phyloP scores from a whole-genome alignment of 2,797 vertebrate genomes.

The Discoglossus pictus region DNA sequence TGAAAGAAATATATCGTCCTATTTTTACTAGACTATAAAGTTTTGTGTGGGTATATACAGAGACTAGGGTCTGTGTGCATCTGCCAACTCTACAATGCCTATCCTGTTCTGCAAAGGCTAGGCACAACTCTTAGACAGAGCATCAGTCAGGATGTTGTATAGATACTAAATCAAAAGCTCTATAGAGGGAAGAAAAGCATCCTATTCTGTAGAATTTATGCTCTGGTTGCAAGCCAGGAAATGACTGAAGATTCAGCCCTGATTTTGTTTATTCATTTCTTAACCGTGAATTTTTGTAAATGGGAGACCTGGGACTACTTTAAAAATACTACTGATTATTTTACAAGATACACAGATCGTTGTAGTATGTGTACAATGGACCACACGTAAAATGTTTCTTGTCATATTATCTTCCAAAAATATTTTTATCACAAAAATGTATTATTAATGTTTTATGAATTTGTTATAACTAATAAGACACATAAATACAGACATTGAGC shows the following conservation, averaged over 20 bases:
- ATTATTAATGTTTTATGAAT: no score
- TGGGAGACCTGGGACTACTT: no score
- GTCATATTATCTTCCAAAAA: no score
- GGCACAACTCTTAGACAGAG: slow-evolving; percentile 3
- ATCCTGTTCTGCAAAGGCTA: slow-evolving; percentile 41
- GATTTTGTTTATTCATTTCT: background rate
- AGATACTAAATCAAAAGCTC: slow-evolving; percentile 24
- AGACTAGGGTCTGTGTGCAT: slow-evolving; percentile 20
- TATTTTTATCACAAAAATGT: no score
- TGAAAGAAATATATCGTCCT: slow-evolving; percentile 16
- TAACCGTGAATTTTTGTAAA: no score
- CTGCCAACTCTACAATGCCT: slow-evolving; percentile 44
- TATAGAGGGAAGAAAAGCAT: background rate
- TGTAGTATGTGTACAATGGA: no score
- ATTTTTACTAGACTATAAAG: slow-evolving; percentile 45
- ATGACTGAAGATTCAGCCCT: background rate
- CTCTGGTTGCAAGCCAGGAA: background rate
- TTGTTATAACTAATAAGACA: no score
- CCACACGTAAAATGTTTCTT: no score
- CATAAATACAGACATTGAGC: no score
- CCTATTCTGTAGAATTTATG: background rate
- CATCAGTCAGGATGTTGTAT: slow-evolving; percentile 9
- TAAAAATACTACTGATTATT: no score
- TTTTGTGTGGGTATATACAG: slow-evolving; percentile 5
- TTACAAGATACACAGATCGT: no score